Evolutionary conservation across 1,140 invertebrate species (phyloP), one percentile per base, ranked within the genome.

Genomic region (Brachionus koreanus): DNA sequence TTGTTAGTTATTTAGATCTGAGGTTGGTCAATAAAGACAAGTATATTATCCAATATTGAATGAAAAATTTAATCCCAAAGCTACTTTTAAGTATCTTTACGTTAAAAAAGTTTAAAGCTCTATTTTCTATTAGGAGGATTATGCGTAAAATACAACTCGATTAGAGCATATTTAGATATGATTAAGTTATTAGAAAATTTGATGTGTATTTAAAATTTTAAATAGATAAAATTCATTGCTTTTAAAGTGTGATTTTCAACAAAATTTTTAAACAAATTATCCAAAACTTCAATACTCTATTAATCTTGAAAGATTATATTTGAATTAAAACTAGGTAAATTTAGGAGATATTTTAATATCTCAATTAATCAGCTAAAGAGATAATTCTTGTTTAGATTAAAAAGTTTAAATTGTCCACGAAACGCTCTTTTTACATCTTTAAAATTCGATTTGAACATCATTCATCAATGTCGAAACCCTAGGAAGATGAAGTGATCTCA

Each of bases 331-430:
- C 23, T 65, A 23, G 65, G 29, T 33, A 69, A 39, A 19, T 19
- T 69, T 69, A 1, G 9, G 37, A 0, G 33, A 39, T 69, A 19
- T 69, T 69, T 69, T 19, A 37, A 52, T 37, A 35, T 19, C 65
- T 39, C n/a, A 69, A 69, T 69, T 69, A 69, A 69, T 69, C 65
- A 39, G 65, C 35, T 69, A 13, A 33, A 65, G 12, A 65, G 63
- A 65, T 65, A 65, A 69, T 69, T 37, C 35, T 69, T 69, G 35
- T 69, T 69, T 69, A 69, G 39, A 19, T 69, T 69, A 2, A 13
- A 39, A 67, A 39, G 16, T 69, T 69, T 69, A 33, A 33, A 65
- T 65, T 65, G 25, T 65, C 63, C 49, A 57, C 49, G 49, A 57
- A 57, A 23, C 49, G 49, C 49, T 57, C 49, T 57, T 57, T 57